Base-by-base conservation (phyloP, 2,888 invertebrate species). In the Nebria brevicollis region DNA sequence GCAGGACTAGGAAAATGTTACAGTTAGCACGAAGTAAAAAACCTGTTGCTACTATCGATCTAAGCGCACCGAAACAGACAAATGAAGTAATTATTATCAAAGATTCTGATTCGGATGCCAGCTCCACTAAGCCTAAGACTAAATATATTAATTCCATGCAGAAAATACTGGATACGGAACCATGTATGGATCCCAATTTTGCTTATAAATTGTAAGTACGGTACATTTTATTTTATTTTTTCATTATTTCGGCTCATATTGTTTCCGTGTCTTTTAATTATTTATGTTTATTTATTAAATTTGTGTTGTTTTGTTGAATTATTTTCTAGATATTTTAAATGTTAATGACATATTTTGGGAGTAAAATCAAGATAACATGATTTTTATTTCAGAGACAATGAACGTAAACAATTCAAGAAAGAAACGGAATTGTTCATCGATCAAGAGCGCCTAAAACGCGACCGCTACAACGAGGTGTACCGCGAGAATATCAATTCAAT, bases 71-170 rank as follows among this genome's bases (percentile, higher is more conserved):
- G 66, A 82, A 81, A 77, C 83, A 75, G 75, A 11, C 77, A 76
- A 83, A 77, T 79, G 10, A 26, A 76, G 41, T 81, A 77, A 54
- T 77, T 54, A 82, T 82, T 81, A 84, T 88, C 7, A 87, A 87
- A 80, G 88, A 88, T 84, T 86, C 86, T 13, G 89, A 89, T 86
- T 88, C 89, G 1, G 89, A 89, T 82, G 85, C 86, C 41, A 87
- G 88, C 83, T 85, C 82, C 65, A 88, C 88, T 6, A 88, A 88
- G 13, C 87, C 88, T 26, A 89, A 89, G 7, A 88, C 88, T 82
- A 88, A 89, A 4, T 87, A 87, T 20, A 84, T 89, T 5, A 94
- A 94, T 86, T 90, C 93, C 42, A 88, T 94, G 26, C 90, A 91
- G 84, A 91, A 91, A 41, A 90, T 91, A 3, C 89, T 91, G n/a